These are phyloP conservation scores for Sinopyrophorus schimmeli DNA, from an alignment of 2,888 invertebrate species.

Conservation along the genomic window DNA sequence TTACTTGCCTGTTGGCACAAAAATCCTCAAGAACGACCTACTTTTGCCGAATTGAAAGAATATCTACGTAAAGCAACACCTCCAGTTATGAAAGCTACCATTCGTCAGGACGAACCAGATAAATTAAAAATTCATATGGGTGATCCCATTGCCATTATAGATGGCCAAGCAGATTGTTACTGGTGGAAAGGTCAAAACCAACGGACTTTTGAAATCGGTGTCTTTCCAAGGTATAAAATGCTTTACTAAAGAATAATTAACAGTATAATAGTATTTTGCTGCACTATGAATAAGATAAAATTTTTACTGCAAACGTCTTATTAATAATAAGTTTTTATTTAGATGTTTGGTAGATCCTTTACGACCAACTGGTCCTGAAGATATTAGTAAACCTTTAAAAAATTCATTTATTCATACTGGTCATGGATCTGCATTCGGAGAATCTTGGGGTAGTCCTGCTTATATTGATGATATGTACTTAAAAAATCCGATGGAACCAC, in stretches of 20 bases:
- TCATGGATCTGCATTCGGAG: slow-evolving; percentile 72
- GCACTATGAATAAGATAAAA: no score
- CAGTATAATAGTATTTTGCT: background rate
- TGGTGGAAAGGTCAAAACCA: slow-evolving; percentile 98
- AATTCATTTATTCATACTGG: slow-evolving; percentile 85
- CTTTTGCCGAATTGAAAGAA: slow-evolving; percentile 80
- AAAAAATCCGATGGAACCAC: slow-evolving; percentile 74
- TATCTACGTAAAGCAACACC: slow-evolving; percentile 72
- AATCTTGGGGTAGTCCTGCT: slow-evolving; percentile 83
- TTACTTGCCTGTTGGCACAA: slow-evolving; percentile 93
- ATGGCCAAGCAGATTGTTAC: slow-evolving; percentile 84
- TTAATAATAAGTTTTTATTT: slow-evolving; percentile 17
- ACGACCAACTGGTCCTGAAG: slow-evolving; percentile 67
- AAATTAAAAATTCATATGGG: slow-evolving; percentile 76
- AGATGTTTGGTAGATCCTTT: slow-evolving; percentile 70
- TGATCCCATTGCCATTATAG: slow-evolving; percentile 86
- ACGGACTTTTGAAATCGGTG: slow-evolving; percentile 83
- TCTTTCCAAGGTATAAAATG: slow-evolving; percentile 84
- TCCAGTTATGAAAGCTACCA: slow-evolving; percentile 67
- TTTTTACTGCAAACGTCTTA: no score
- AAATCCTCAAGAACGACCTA: slow-evolving; percentile 86
- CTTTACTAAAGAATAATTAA: background rate
- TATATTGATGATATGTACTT: slow-evolving; percentile 79
- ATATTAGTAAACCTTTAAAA: slow-evolving; percentile 78
- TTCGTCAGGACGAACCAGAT: slow-evolving; percentile 70